Conservation (phyloP, 2,113 vertebrate genomes). For the Alethe diademata region DNA sequence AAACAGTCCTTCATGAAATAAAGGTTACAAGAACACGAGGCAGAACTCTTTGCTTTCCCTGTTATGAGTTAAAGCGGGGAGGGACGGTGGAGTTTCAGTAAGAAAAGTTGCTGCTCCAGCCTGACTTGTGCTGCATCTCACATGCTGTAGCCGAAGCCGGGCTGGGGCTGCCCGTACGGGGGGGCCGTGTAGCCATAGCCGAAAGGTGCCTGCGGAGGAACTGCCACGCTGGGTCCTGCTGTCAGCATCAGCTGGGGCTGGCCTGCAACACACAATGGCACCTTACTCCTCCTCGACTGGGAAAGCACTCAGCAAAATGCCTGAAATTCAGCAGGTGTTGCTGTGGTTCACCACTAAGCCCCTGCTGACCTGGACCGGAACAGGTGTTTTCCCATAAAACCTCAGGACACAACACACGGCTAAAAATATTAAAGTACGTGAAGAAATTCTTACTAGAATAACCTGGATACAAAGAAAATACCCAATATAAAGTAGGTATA, state of each 20-base stretch:
- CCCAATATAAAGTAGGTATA: neutral
- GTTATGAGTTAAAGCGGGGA: slow-evolving; percentile 77
- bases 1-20: slow-evolving; percentile 95
- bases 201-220: slow-evolving; percentile 91
- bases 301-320: neutral
- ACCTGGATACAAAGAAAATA: neutral
- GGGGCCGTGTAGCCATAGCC: slow-evolving; percentile 95
- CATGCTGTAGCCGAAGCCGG: slow-evolving; percentile 96
- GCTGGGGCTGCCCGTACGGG: slow-evolving; percentile 88
- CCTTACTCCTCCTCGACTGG: accelerated
- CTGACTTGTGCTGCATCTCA: slow-evolving; percentile 76
- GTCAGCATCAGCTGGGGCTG: slow-evolving; percentile 98
- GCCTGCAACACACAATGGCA: slow-evolving; percentile 71
- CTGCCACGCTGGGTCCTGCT: slow-evolving; percentile 92
- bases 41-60: slow-evolving; percentile 77
- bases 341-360: accelerated
- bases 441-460: neutral
- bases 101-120: slow-evolving; percentile 78
- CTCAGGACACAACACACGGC: neutral
- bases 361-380: neutral
- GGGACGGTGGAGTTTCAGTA: slow-evolving; percentile 87
- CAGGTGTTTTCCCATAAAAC: neutral
- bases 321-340: accelerated
- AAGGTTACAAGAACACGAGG: slow-evolving; percentile 82
- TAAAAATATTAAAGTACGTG: neutral